Evolutionary conservation across 2,113 vertebrate species (phyloP).

Genomic region (Pseudonaja textilis): DNA sequence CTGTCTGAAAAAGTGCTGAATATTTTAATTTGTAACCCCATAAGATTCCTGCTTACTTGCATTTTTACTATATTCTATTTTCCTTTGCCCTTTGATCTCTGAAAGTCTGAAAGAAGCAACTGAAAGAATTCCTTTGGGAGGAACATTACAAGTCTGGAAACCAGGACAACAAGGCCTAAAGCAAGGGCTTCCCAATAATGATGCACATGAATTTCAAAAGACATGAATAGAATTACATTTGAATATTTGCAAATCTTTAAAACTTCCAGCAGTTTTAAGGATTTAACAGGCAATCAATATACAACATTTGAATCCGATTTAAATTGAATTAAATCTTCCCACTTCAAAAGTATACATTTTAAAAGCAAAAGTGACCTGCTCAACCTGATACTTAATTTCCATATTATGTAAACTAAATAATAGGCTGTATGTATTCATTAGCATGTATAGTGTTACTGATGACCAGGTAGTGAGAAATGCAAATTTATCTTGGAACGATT

Average conservation of each 20-base stretch:
- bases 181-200: not conserved
- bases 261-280: not conserved
- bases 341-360: not conserved
- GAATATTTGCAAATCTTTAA: not conserved
- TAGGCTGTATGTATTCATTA: not conserved
- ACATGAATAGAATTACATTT: not conserved
- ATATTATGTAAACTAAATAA: not conserved
- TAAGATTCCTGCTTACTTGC: not conserved
- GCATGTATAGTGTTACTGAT: not conserved
- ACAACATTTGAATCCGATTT: not conserved
- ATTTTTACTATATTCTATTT: not conserved
- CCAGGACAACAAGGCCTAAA: not conserved
- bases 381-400: not conserved
- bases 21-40: not conserved
- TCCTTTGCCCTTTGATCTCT: not conserved
- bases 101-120: not conserved
- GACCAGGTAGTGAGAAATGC: not conserved
- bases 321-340: not conserved
- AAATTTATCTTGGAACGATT: not conserved
- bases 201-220: not conserved
- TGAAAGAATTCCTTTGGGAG: not conserved
- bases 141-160: not conserved
- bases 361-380: not conserved
- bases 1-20: slow-evolving; percentile 4
- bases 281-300: not conserved